A percentile compares a stretch with the other conserved stretches of the same genome.
Conservation (phyloP, 2,888 invertebrate species). For the Carcina quercana region DNA sequence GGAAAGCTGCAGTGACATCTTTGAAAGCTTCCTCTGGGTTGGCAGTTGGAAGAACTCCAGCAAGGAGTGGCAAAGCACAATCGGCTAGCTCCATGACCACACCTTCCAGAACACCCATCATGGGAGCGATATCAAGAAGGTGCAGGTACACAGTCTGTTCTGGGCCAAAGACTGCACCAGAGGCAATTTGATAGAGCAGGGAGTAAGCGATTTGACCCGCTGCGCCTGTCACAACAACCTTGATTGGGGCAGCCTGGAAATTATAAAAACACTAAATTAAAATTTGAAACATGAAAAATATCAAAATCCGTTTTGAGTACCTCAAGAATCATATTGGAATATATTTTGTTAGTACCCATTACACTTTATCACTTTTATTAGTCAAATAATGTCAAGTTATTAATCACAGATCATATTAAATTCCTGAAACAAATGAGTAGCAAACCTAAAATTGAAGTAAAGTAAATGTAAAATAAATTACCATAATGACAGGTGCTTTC, state of each 20-base stretch:
- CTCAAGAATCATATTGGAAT: too few relatives aligned
- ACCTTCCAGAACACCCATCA: constrained; percentile 97
- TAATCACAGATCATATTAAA: too few relatives aligned
- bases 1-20: constrained; percentile 95
- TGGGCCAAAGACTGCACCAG: constrained; percentile 95
- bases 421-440: too few relatives aligned
- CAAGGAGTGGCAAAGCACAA: constrained; percentile 92
- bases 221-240: constrained; percentile 97
- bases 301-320: too few relatives aligned
- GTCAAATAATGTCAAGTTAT: too few relatives aligned
- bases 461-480: too few relatives aligned
- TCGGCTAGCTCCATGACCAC: constrained; percentile 98
- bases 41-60: constrained; percentile 89
- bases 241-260: constrained; percentile 86
- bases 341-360: too few relatives aligned
- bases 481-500: constrained; percentile 26
- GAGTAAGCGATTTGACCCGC: constrained; percentile 99
- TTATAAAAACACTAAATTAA: constrained; percentile 5
- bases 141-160: constrained; percentile 91
- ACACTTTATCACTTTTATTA: too few relatives aligned
- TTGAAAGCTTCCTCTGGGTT: constrained; percentile 95
- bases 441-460: too few relatives aligned
- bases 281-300: too few relatives aligned
- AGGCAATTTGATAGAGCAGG: constrained; percentile 93
- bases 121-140: constrained; percentile 94